Evolutionary conservation across 2,888 invertebrate species (phyloP), one percentile per base, ranked within the genome.

Genomic region (Amphipyra tragopoginis): DNA sequence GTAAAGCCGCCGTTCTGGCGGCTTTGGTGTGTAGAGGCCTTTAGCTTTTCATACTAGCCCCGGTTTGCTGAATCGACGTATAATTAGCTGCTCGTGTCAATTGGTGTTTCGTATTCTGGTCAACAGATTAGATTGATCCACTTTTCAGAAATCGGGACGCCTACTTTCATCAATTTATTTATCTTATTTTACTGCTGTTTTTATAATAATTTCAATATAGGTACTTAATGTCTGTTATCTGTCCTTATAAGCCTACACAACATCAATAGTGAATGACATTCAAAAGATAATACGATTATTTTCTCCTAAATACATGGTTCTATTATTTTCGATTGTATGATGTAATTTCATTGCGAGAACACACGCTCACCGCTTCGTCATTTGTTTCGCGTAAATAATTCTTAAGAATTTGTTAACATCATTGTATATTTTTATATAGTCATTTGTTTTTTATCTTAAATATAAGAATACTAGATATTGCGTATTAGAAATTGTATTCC

Each of bases 351-450:
- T 66, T 61, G 60, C 52, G 60, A 66, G 47, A 42, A 34, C 4
- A 5, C 26, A n/a, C 26, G 40, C 43, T 51, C 55, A 70, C 44
- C 11, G 52, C 65, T 65, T 67, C 21, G 45, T 65, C 40, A 51
- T 45, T 55, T 52, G 58, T 63, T 69, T 72, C 42, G 36, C 53
- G 43, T 53, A 58, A 57, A 49, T 64, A 63, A 75, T n/a, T 65
- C 78, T 81, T 75, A 74, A 80, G 75, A 75, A 85, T 85, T 85
- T 85, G 86, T 89, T 89, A 84, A 78, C 77, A 75, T 81, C 78
- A 75, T 81, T 88, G 83, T 89, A 89, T 90, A 89, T 90, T 90
- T 90, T 90, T 89, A 86, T 77, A 77, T 88, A 90, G 88, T 87
- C 88, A 87, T 86, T 90, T 86, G 86, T 89, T 90, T 84, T 86